Conservation (phyloP, 2,797 vertebrate genomes). For the Allobates femoralis region DNA sequence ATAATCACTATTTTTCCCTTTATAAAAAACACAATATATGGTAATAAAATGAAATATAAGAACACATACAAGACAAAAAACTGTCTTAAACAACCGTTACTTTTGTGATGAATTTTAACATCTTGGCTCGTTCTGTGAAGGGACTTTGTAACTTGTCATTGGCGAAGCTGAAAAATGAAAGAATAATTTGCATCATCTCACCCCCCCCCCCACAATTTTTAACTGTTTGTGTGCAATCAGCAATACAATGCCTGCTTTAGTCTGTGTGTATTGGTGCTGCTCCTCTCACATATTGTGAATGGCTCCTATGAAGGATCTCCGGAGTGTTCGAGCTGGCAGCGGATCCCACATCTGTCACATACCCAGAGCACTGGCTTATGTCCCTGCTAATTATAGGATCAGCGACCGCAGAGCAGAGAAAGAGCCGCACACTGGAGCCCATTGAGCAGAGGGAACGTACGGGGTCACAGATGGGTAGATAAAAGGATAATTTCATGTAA, state of each 20-base stretch:
- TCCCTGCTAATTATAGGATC: constrained; percentile 42
- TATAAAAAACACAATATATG: too few species aligned
- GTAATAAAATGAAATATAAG: too few species aligned
- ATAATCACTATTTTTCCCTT: too few species aligned
- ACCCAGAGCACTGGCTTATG: constrained; percentile 17
- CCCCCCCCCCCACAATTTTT: too few species aligned
- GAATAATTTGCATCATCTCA: too few species aligned
- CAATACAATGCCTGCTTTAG: not conserved
- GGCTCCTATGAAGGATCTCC: not conserved
- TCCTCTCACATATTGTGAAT: not conserved
- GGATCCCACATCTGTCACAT: constrained; percentile 24
- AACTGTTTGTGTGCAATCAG: too few species aligned
- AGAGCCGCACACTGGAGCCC: not conserved
- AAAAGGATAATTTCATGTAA: not conserved
- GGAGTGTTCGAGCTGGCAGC: not conserved
- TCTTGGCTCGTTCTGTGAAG: too few species aligned
- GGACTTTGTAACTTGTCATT: too few species aligned
- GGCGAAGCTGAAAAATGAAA: too few species aligned
- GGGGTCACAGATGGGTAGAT: constrained; percentile 12
- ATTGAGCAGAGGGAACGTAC: not conserved
- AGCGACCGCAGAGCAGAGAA: not conserved
- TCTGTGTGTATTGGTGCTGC: not conserved
- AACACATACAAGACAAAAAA: too few species aligned
- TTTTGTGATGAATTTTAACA: too few species aligned
- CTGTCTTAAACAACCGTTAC: too few species aligned